Percentiles rank a stretch among this genome's conserved stretches.
Conservation (phyloP, 1,140 invertebrate genomes). For the Temnothorax longispinosus region DNA sequence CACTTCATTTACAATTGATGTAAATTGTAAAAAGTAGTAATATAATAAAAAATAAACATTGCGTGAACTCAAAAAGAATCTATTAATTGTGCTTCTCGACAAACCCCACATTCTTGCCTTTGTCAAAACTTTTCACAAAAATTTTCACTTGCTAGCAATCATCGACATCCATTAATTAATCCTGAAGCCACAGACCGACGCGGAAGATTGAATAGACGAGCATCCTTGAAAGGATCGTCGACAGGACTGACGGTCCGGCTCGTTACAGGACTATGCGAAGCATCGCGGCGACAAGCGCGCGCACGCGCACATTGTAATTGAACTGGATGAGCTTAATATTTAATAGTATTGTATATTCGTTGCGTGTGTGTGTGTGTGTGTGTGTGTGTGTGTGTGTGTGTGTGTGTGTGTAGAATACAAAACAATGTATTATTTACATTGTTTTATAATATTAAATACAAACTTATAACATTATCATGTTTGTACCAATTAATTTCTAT, state of each 20-base stretch:
- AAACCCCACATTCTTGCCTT: background rate
- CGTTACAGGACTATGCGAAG: slow-evolving; percentile 73
- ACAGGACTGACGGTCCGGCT: slow-evolving; percentile 77
- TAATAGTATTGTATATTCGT: background rate
- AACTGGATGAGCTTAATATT: slow-evolving; percentile 3
- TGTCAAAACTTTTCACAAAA: background rate
- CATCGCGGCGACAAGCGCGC: slow-evolving; percentile 62
- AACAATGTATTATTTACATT: background rate
- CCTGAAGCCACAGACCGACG: slow-evolving; percentile 12
- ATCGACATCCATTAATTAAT: background rate
- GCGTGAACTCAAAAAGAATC: background rate
- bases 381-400: no score
- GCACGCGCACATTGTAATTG: slow-evolving; percentile 66
- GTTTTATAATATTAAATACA: background rate
- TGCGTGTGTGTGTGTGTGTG: background rate
- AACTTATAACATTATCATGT: background rate
- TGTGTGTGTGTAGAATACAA: background rate
- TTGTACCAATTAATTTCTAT: background rate
- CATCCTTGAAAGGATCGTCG: slow-evolving; percentile 78
- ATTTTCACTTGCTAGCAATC: slow-evolving; percentile 14
- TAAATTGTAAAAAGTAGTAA: background rate
- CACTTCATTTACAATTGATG: background rate
- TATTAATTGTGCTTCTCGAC: background rate
- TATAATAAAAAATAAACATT: background rate
- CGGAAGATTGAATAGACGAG: slow-evolving; percentile 56